These are phyloP conservation scores for Tuberolachnus salignus DNA, from an alignment of 2,888 invertebrate genomes.

Conservation along the genomic window DNA sequence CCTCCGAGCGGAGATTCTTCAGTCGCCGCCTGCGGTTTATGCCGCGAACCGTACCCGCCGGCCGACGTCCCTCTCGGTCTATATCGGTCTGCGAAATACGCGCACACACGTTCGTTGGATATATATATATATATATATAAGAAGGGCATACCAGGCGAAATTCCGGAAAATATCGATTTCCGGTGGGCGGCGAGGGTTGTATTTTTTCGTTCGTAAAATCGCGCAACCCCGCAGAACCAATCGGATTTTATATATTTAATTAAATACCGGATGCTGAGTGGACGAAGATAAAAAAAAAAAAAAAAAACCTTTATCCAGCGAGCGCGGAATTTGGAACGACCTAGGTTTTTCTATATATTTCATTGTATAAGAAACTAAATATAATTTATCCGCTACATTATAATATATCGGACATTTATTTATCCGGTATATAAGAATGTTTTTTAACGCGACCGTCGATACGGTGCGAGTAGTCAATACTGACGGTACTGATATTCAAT, in stretches of 20 bases:
- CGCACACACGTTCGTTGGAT: not conserved
- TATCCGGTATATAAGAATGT: too few relatives aligned
- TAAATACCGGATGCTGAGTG: slow-evolving; percentile 27
- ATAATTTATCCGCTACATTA: too few relatives aligned
- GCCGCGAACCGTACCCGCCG: too few relatives aligned
- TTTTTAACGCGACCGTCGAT: not conserved
- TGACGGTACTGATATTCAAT: too few relatives aligned
- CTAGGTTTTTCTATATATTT: not conserved
- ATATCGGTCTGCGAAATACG: not conserved
- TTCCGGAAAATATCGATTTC: slow-evolving; percentile 39
- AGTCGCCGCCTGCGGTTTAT: not conserved
- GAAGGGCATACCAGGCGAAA: not conserved
- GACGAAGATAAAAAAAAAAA: too few relatives aligned
- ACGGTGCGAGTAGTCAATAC: too few relatives aligned
- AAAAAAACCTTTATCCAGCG: slow-evolving; percentile 16
- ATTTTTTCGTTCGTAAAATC: slow-evolving; percentile 49
- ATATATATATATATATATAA: not conserved
- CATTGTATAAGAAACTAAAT: not conserved
- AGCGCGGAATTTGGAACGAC: not conserved
- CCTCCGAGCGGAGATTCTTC: not conserved
- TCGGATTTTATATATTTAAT: slow-evolving; percentile 47
- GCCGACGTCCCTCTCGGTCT: not conserved
- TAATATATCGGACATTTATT: too few relatives aligned
- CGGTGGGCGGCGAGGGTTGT: slow-evolving; percentile 10
- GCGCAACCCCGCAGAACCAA: slow-evolving; percentile 28